A percentile compares a stretch with the other conserved stretches of the same genome.
phyloP scores from a whole-genome alignment of 2,113 vertebrate genomes.

The human (Homo sapiens) region GRCh38 chr5:83324001-83324500 shows the following conservation, averaged over 20 bases:
- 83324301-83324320: neutral
- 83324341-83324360: neutral
- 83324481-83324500: neutral
- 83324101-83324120: neutral
- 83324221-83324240: neutral
- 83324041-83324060: slow-evolving; percentile 13
- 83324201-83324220: neutral
- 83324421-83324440: neutral
- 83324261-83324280: neutral
- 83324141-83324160: neutral
- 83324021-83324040: slow-evolving; percentile 29
- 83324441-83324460: slow-evolving; percentile 1
- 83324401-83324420: neutral
- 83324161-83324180: neutral
- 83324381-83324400: neutral
- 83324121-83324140: slow-evolving; percentile 35
- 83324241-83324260: neutral
- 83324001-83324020: slow-evolving; percentile 67
- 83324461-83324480: neutral
- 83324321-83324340: neutral
- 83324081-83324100: neutral
- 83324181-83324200: neutral
- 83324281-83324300: neutral
- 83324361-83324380: neutral
- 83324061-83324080: neutral